phyloP scores from a whole-genome alignment of 2,797 vertebrate genomes.

The Gymnopithys bicolor region DNA sequence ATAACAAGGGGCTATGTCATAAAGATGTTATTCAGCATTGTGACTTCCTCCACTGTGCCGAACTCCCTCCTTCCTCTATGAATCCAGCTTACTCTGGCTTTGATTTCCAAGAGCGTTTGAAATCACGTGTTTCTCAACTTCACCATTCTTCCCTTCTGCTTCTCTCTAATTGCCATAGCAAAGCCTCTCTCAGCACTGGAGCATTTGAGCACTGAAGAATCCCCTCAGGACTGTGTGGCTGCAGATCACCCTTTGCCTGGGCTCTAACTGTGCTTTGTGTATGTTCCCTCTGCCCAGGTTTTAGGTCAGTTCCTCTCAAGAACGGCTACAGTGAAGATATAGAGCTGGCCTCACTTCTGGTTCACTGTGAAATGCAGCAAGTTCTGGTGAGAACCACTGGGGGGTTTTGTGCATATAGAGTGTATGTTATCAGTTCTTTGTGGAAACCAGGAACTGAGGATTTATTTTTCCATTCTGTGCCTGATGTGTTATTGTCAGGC shows the following conservation, averaged over 20 bases:
- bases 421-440: background rate
- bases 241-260: background rate
- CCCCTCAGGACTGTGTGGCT: background rate
- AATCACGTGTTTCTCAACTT: background rate
- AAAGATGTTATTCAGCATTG: background rate
- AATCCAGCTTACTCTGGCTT: background rate
- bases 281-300: constrained; percentile 78
- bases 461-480: background rate
- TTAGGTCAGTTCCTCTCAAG: constrained; percentile 91
- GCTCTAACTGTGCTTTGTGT: background rate
- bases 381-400: constrained; percentile 82
- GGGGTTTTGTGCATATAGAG: background rate
- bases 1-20: background rate
- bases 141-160: background rate
- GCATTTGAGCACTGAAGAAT: background rate
- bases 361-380: constrained; percentile 86
- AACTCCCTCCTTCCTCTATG: background rate
- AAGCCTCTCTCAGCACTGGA: background rate
- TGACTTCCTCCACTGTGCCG: background rate
- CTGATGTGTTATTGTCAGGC: background rate
- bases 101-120: background rate
- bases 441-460: background rate
- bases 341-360: constrained; percentile 91
- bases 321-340: constrained; percentile 91
- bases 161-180: background rate